phyloP scores from a whole-genome alignment of 2,113 vertebrate species.

The Onychorhynchus coronatus region DNA sequence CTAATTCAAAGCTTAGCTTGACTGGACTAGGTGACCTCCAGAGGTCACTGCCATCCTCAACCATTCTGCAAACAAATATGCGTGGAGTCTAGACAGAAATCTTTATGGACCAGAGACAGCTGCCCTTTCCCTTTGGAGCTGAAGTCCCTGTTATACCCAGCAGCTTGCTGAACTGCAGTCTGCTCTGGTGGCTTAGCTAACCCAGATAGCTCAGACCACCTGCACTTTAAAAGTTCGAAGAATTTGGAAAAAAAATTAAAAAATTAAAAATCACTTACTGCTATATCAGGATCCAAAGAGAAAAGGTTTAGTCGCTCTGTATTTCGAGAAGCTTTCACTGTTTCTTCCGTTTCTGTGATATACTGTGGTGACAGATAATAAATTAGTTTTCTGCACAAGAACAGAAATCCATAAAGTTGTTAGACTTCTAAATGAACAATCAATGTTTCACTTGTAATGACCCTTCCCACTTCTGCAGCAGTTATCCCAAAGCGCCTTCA shows the following conservation, averaged over 20 bases:
- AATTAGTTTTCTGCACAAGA: slow-evolving; percentile 3
- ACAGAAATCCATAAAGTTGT: background rate
- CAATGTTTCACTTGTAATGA: background rate
- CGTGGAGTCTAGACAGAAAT: background rate
- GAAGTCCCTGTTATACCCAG: background rate
- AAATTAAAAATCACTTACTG: slow-evolving; percentile 71
- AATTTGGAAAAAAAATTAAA: background rate
- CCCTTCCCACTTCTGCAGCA: background rate
- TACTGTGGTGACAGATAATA: slow-evolving; percentile 77
- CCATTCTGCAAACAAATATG: background rate
- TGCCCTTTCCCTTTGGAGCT: background rate
- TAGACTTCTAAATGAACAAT: background rate
- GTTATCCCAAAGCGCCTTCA: background rate
- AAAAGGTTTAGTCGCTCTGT: slow-evolving; percentile 91
- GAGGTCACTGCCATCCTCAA: background rate
- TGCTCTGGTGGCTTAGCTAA: background rate
- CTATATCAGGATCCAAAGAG: slow-evolving; percentile 91
- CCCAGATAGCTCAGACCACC: background rate
- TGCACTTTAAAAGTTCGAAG: background rate
- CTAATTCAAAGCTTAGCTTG: background rate
- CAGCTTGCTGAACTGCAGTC: background rate
- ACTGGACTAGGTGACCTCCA: background rate
- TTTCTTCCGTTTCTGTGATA: slow-evolving; percentile 92
- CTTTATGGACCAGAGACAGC: rapidly evolving
- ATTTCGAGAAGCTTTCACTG: slow-evolving; percentile 82